Evolutionary conservation across 2,888 invertebrate species (phyloP).

Genomic region (Entomobrya multifasciata): DNA sequence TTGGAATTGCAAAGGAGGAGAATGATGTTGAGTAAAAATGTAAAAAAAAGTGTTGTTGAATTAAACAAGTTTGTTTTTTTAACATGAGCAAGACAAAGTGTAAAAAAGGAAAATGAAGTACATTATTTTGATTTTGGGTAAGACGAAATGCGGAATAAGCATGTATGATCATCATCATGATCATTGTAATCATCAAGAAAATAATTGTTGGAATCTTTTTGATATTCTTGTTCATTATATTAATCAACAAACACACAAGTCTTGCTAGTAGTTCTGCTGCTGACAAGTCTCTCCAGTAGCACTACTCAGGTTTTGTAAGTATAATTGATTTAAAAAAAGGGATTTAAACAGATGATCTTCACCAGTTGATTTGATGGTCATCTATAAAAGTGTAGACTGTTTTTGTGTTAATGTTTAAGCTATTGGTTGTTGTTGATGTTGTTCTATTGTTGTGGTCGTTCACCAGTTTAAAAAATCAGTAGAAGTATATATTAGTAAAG

Average conservation of each 20-base stretch:
- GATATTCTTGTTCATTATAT: no score
- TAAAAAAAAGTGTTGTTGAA: no score
- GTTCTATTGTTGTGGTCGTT: neutral
- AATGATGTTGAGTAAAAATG: no score
- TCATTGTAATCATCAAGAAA: no score
- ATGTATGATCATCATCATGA: no score
- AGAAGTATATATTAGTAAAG: neutral
- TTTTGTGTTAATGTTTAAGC: neutral
- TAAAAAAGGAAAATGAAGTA: no score
- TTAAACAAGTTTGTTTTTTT: no score
- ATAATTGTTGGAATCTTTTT: no score
- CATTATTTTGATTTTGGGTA: no score
- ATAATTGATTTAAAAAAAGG: neutral
- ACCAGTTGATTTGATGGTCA: neutral
- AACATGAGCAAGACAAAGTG: neutral
- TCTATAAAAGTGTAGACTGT: neutral
- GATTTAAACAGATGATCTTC: neutral
- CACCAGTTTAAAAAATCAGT: neutral
- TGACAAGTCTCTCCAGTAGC: constrained; percentile 2
- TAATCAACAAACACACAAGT: neutral
- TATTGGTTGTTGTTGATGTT: neutral
- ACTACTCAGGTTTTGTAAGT: constrained; percentile 4
- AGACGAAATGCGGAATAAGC: no score
- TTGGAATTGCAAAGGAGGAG: no score
- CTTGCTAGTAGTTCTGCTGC: neutral